phyloP scores from a whole-genome alignment of 2,113 vertebrate genomes.

The Hippocampus guttulatus region DNA sequence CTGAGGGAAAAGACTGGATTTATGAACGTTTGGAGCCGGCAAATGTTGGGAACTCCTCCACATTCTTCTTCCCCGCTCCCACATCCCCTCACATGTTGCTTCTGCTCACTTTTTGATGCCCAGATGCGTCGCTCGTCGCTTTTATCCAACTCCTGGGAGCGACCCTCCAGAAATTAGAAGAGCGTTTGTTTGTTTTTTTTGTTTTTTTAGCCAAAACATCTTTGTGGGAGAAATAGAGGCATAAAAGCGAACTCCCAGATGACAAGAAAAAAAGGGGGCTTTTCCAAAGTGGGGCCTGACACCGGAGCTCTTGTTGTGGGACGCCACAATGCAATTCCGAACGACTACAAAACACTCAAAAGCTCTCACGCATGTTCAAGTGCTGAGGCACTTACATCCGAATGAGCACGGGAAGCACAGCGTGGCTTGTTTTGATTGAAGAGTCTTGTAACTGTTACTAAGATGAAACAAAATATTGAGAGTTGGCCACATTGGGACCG shows the following conservation, averaged over 20 bases:
- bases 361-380: not conserved
- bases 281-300: conserved; percentile 28
- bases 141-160: conserved; percentile 61
- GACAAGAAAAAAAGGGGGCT: conserved; percentile 24
- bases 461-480: not conserved
- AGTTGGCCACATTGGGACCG: too few relatives aligned
- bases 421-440: not conserved
- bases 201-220: conserved; percentile 40
- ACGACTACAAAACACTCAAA: not conserved
- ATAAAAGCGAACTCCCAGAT: conserved; percentile 51
- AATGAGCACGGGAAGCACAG: not conserved
- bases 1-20: not conserved
- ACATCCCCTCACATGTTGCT: conserved; percentile 48
- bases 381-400: not conserved
- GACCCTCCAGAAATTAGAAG: conserved; percentile 56
- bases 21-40: conserved; percentile 19
- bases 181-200: conserved; percentile 3
- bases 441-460: not conserved
- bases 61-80: conserved; percentile 48
- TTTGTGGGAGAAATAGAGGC: conserved; percentile 52
- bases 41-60: conserved; percentile 46
- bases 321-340: not conserved
- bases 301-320: conserved; percentile 6
- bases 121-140: conserved; percentile 37
- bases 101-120: conserved; percentile 26